A percentile compares a stretch with the other conserved stretches of the same genome.
Conservation (phyloP, 2,113 vertebrate genomes). For the Bucco capensis region DNA sequence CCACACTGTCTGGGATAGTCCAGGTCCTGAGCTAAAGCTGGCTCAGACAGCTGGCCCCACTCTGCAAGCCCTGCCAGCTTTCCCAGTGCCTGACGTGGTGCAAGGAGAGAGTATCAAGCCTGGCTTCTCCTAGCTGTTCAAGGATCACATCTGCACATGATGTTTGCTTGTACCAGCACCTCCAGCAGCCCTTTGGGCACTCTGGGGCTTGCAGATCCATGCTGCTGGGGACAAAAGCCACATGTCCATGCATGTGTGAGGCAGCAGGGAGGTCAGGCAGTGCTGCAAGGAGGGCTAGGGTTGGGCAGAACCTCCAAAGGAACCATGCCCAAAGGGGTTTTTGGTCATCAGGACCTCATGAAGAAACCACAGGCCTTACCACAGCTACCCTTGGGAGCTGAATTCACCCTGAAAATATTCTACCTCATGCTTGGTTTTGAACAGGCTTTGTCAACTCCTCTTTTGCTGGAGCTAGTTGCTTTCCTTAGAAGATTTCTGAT, state of each 20-base stretch:
- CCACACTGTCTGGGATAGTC: accelerated
- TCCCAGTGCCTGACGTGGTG: not conserved
- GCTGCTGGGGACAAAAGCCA: not conserved
- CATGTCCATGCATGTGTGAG: accelerated
- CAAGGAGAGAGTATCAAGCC: not conserved
- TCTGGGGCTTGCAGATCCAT: accelerated
- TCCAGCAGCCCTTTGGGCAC: not conserved
- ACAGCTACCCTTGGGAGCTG: not conserved
- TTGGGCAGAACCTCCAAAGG: not conserved
- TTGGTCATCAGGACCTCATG: not conserved
- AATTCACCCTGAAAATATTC: not conserved
- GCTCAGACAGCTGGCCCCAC: accelerated
- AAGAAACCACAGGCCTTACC: not conserved
- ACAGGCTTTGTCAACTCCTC: not conserved
- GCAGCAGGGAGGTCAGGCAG: no score
- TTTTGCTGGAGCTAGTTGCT: not conserved
- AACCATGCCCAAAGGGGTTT: accelerated
- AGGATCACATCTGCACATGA: accelerated
- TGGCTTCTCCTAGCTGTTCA: not conserved
- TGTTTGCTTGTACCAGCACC: not conserved
- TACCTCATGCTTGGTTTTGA: not conserved
- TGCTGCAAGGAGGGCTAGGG: not conserved
- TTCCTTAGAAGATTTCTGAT: not conserved
- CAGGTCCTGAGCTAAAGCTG: not conserved
- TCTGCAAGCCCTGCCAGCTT: not conserved